Conservation (phyloP, 2,888 invertebrate species). For the Acrobasis suavella region DNA sequence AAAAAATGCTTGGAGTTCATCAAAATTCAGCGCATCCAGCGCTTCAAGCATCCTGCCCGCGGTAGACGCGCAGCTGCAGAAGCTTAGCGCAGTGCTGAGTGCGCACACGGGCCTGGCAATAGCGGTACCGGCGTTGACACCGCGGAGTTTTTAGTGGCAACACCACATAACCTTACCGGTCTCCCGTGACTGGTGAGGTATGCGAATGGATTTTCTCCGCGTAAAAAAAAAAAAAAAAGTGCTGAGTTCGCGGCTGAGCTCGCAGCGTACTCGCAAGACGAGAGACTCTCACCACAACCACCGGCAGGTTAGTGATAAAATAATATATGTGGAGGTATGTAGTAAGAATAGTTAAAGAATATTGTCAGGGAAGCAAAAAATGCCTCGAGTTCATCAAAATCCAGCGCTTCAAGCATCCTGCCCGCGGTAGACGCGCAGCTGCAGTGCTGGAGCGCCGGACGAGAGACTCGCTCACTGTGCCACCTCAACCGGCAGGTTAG, state of each 20-base stretch:
- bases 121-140: too few species aligned
- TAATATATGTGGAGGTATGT: too few species aligned
- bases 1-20: constrained; percentile 34
- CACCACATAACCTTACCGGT: too few species aligned
- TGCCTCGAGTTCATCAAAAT: constrained; percentile 34
- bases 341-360: too few species aligned
- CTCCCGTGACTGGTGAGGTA: too few species aligned
- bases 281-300: too few species aligned
- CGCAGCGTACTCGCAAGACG: constrained; percentile 54
- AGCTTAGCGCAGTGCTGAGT: constrained; percentile 75
- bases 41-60: constrained; percentile 45
- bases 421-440: constrained; percentile 71
- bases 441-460: constrained; percentile 64
- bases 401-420: constrained; percentile 42
- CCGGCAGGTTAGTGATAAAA: too few species aligned
- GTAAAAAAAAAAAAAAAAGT: too few species aligned
- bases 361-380: constrained; percentile 37
- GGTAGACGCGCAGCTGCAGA: constrained; percentile 74
- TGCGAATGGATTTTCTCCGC: too few species aligned
- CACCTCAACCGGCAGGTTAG: constrained; percentile 39
- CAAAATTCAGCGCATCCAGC: constrained; percentile 35
- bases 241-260: constrained; percentile 61
- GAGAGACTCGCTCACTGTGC: constrained; percentile 45
- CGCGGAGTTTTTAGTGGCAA: too few species aligned
- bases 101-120: too few species aligned